Base-by-base conservation (phyloP, 2,797 vertebrate species). In the Podarcis siculus region DNA sequence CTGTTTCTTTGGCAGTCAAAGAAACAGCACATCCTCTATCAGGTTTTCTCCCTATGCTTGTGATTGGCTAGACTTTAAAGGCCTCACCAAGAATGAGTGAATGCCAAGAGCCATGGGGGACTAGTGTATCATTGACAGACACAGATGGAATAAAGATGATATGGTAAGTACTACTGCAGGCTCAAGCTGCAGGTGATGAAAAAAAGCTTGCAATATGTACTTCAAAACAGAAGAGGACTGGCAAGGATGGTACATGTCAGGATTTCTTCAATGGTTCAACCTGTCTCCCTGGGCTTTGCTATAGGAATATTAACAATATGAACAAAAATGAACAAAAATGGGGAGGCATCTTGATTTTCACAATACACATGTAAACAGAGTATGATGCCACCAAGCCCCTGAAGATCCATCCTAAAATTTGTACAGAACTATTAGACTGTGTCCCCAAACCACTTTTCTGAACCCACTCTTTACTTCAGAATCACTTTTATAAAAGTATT, bases 51-150 rank as follows among this genome's bases (percentile, higher is more conserved):
- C 67, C 73, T 23, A 19, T 87, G 25, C 13, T 84, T 37, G 27
- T 13, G 86, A 42, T 76, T 78, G 75, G 85, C 83, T 88, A 84
- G n/a, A 12, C 42, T 25, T 32, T 61, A 89, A 71, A 92, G 58
- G 13, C 75, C 84, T 37, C 75, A 83, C 25, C 66, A 92, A 93
- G 71, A 91, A 86, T 32, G 21, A 49, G 13, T 27, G 58, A 85
- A 78, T 8, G 3, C 1, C 5, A 90, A 58, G 30, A n/a, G 78
- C 0, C 79, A 66, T 88, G n/a, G 35, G 84, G 27, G 55, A 85
- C 8, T 8, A 67, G 3, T 78, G 30, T 19, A 90, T 85, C 21
- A 78, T 1, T 75, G 21, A 27, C 1, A 27, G 25, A 8, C 71
- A 61, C 21, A 75, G 58, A 85, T 75, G 67, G 87, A 85, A 89